These are phyloP conservation scores for Procambarus clarkii DNA, from an alignment of 1,140 invertebrate species.

Conservation along the genomic window DNA sequence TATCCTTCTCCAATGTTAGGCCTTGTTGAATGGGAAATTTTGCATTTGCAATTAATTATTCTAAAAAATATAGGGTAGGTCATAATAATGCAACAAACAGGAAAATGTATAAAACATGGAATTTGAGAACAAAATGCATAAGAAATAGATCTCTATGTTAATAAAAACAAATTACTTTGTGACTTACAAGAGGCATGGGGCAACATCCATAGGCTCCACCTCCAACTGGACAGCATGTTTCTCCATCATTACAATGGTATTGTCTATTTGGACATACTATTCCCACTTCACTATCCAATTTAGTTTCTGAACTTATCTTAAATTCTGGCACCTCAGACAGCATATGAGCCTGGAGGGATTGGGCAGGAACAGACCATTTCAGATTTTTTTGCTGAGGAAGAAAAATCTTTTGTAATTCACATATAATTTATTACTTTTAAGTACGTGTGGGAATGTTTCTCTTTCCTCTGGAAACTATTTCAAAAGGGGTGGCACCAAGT, in stretches of 20 bases:
- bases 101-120: too few species aligned
- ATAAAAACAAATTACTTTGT: neutral
- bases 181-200: slow-evolving; percentile 33
- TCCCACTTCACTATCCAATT: neutral
- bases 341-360: neutral
- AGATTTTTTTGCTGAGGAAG: neutral
- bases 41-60: neutral
- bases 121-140: too few species aligned
- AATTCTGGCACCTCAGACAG: neutral
- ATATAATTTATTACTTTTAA: too few species aligned
- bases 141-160: too few species aligned
- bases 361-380: neutral
- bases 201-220: slow-evolving; percentile 46
- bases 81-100: too few species aligned
- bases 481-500: too few species aligned
- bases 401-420: neutral
- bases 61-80: neutral
- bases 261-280: slow-evolving; percentile 39
- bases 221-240: slow-evolving; percentile 31
- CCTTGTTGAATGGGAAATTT: too few species aligned
- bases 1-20: too few species aligned
- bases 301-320: neutral
- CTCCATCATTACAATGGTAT: slow-evolving; percentile 14
- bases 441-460: too few species aligned
- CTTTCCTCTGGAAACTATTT: too few species aligned